Conservation (phyloP, 2,888 invertebrate species). For the Melolontha melolontha region DNA sequence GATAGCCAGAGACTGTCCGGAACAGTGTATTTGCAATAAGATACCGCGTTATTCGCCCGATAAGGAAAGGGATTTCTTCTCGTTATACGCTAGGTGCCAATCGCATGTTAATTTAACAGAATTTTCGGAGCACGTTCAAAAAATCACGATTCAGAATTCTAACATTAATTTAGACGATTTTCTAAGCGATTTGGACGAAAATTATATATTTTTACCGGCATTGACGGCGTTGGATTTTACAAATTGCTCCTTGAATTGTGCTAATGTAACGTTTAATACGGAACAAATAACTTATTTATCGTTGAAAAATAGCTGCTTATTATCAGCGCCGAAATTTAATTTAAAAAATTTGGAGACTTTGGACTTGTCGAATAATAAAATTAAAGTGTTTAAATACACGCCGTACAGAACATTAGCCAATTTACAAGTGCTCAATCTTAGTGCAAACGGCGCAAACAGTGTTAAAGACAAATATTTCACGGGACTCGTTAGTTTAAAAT, state of each 20-base stretch:
- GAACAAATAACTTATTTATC: slow-evolving; percentile 14
- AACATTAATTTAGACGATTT: slow-evolving; percentile 52
- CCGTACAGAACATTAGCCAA: slow-evolving; percentile 70
- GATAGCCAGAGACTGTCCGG: slow-evolving; percentile 57
- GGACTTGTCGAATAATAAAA: slow-evolving; percentile 72
- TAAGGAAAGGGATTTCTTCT: slow-evolving; percentile 8
- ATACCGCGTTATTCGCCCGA: slow-evolving; percentile 49
- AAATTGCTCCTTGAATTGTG: slow-evolving; percentile 43
- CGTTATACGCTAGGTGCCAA: slow-evolving; percentile 39
- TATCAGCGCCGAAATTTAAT: slow-evolving; percentile 48
- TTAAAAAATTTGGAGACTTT: slow-evolving; percentile 68
- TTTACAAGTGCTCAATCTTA: slow-evolving; percentile 73
- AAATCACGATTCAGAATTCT: slow-evolving; percentile 47
- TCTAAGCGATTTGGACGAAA: slow-evolving; percentile 50
- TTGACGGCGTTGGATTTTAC: slow-evolving; percentile 44
- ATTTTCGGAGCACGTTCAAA: slow-evolving; percentile 43
- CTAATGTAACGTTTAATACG: slow-evolving; percentile 40
- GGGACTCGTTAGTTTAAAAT: slow-evolving; percentile 73
- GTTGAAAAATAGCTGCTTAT: slow-evolving; percentile 23
- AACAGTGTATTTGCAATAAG: slow-evolving; percentile 57
- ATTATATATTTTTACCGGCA: slow-evolving; percentile 48
- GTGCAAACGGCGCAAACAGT: slow-evolving; percentile 74
- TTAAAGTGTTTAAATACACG: slow-evolving; percentile 67
- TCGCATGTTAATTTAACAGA: slow-evolving; percentile 47
- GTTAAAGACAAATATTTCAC: slow-evolving; percentile 72